A percentile compares a stretch with the other conserved stretches of the same genome.
These are phyloP conservation scores for Petrophora chlorosata DNA, from an alignment of 2,888 invertebrate species.

Conservation along the genomic window DNA sequence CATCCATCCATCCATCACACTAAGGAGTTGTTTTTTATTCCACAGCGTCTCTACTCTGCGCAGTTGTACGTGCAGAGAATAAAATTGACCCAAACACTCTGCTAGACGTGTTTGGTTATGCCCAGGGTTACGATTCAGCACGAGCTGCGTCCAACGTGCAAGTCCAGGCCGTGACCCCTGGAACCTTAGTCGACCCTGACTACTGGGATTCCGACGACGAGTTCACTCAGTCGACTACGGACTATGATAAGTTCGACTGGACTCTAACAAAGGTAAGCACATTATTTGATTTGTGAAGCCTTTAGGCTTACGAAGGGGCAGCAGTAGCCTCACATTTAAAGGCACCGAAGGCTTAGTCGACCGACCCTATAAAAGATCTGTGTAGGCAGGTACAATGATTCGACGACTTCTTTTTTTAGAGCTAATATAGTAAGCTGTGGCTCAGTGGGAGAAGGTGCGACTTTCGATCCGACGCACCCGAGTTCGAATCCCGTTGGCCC, in stretches of 20 bases:
- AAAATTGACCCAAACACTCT: slow-evolving; percentile 48
- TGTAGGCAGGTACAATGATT: too few species aligned
- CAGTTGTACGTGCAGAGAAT: slow-evolving; percentile 30
- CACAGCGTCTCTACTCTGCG: slow-evolving; percentile 45
- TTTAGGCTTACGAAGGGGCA: too few species aligned
- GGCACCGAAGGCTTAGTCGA: too few species aligned
- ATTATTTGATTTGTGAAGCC: too few species aligned
- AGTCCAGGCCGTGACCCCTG: slow-evolving; percentile 51
- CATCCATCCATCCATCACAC: too few species aligned
- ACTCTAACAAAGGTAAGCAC: slow-evolving; percentile 84
- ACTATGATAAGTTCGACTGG: slow-evolving; percentile 87
- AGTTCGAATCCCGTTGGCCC: too few species aligned
- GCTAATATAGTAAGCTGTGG: too few species aligned
- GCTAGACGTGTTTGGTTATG: slow-evolving; percentile 53
- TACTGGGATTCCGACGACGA: slow-evolving; percentile 54
- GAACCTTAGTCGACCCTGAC: slow-evolving; percentile 50
- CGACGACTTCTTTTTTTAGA: too few species aligned
- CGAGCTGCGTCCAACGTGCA: slow-evolving; percentile 37
- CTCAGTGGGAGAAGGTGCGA: too few species aligned
- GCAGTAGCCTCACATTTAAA: too few species aligned
- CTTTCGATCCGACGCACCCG: too few species aligned
- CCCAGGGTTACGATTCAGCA: slow-evolving; percentile 19
- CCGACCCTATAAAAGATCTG: too few species aligned
- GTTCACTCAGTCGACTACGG: slow-evolving; percentile 51
- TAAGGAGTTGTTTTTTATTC: slow-evolving; percentile 18